Conservation (phyloP, 2,888 invertebrate genomes). For the Hedychridium roseum region DNA sequence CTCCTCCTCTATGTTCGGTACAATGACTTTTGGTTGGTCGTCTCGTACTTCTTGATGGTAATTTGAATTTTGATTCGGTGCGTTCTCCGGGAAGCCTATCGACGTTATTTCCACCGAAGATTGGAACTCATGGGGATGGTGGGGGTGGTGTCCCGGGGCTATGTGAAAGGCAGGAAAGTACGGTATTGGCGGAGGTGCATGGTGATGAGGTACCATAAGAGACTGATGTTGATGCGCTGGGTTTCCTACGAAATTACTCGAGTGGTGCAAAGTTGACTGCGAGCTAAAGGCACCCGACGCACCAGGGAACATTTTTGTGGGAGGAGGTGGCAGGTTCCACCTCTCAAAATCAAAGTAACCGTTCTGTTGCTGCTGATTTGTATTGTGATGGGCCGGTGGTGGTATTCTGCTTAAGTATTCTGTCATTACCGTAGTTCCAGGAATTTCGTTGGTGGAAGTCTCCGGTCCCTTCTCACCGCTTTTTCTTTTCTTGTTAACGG, state of each 20-base stretch:
- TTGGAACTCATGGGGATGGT: constrained; percentile 72
- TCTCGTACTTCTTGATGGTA: constrained; percentile 63
- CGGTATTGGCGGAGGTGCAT: constrained; percentile 71
- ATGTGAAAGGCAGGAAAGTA: constrained; percentile 82
- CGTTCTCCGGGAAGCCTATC: constrained; percentile 49
- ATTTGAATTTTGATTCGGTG: constrained; percentile 31
- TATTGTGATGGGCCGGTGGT: constrained; percentile 77
- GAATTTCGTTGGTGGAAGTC: constrained; percentile 67
- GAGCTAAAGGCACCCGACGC: constrained; percentile 68
- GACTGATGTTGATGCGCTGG: constrained; percentile 71
- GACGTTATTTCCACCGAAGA: constrained; percentile 74
- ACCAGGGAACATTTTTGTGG: constrained; percentile 75
- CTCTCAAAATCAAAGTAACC: constrained; percentile 83
- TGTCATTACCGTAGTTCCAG: constrained; percentile 66
- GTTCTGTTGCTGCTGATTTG: constrained; percentile 70
- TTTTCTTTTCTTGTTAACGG: constrained; percentile 66
- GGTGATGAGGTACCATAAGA: constrained; percentile 75
- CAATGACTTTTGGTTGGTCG: constrained; percentile 84
- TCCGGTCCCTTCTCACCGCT: constrained; percentile 69
- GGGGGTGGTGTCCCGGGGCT: constrained; percentile 66
- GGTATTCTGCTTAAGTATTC: constrained; percentile 70
- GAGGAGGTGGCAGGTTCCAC: constrained; percentile 79
- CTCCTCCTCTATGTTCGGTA: constrained; percentile 89
- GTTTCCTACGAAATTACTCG: constrained; percentile 62
- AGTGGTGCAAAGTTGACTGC: constrained; percentile 68